These are phyloP conservation scores for Hydrocynus forskahlii DNA, from an alignment of 2,797 vertebrate species.

Conservation along the genomic window DNA sequence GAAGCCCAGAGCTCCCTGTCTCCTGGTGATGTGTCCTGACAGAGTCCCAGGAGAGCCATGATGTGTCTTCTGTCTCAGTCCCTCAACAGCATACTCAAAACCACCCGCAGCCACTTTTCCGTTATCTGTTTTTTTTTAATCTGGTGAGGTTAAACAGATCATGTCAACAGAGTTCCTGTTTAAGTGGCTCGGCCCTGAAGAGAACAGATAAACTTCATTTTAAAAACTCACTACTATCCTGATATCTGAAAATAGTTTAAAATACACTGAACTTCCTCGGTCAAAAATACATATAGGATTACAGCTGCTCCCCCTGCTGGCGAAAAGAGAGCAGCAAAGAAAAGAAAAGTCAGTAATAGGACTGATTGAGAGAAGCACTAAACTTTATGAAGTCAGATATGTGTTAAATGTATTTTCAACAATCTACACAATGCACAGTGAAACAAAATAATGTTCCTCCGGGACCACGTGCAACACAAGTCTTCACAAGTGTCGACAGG, in stretches of 20 bases:
- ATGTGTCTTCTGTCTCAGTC: not conserved
- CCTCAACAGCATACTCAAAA: not conserved
- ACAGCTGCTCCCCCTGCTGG: not conserved
- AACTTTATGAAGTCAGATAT: too few species aligned
- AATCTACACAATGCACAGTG: too few species aligned
- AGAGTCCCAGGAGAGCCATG: not conserved
- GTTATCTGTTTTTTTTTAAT: not conserved
- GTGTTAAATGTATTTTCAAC: too few species aligned
- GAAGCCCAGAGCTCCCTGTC: constrained; percentile 24
- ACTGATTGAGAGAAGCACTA: not conserved
- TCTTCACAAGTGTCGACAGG: too few species aligned
- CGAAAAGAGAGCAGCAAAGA: not conserved
- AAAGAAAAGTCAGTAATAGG: not conserved
- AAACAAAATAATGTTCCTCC: too few species aligned
- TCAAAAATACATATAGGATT: not conserved
- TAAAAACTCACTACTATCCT: not conserved
- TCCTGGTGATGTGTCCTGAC: constrained; percentile 4
- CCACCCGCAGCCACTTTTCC: not conserved
- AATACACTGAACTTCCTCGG: not conserved
- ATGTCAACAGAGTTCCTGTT: not conserved
- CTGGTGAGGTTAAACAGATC: not conserved
- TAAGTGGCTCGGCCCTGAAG: not conserved
- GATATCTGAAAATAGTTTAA: not conserved
- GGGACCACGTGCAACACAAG: too few species aligned
- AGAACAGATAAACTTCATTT: not conserved